Evolutionary conservation across 35 echinoderm and acorn worm genomes (phyloP).

Genomic region (Ophiothrix spiculata): DNA sequence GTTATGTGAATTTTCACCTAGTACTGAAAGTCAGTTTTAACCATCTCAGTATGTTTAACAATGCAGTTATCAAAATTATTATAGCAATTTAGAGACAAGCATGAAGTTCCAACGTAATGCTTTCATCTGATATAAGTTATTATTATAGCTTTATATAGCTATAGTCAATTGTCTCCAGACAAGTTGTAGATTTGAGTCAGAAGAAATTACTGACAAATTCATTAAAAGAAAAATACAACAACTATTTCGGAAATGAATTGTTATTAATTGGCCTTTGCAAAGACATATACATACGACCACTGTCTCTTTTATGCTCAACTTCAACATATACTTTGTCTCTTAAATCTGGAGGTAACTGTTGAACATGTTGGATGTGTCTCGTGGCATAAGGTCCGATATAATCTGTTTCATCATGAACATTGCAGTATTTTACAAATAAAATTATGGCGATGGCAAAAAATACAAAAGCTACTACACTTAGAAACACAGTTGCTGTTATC

Average conservation of each 20-base stretch:
- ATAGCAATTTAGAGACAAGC: too few species aligned
- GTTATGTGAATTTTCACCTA: too few species aligned
- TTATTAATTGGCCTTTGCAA: background rate
- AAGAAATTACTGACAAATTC: too few species aligned
- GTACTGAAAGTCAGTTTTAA: too few species aligned
- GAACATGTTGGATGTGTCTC: background rate
- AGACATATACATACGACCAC: background rate
- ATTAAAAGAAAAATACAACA: too few species aligned
- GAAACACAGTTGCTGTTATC: background rate
- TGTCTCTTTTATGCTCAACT: background rate
- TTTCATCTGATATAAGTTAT: too few species aligned
- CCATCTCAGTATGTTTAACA: too few species aligned
- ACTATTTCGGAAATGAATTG: background rate
- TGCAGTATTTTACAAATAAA: background rate
- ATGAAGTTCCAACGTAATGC: too few species aligned
- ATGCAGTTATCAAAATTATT: too few species aligned
- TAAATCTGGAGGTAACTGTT: background rate
- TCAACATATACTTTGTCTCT: slow-evolving; percentile 3
- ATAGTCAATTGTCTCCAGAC: too few species aligned
- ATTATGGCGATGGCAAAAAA: background rate
- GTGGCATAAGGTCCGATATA: background rate
- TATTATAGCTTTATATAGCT: too few species aligned
- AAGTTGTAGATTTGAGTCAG: too few species aligned
- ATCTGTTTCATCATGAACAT: background rate
- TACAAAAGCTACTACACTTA: slow-evolving; percentile 4